These are phyloP conservation scores for Cinara cedri DNA, from an alignment of 2,888 invertebrate species.

Conservation along the genomic window DNA sequence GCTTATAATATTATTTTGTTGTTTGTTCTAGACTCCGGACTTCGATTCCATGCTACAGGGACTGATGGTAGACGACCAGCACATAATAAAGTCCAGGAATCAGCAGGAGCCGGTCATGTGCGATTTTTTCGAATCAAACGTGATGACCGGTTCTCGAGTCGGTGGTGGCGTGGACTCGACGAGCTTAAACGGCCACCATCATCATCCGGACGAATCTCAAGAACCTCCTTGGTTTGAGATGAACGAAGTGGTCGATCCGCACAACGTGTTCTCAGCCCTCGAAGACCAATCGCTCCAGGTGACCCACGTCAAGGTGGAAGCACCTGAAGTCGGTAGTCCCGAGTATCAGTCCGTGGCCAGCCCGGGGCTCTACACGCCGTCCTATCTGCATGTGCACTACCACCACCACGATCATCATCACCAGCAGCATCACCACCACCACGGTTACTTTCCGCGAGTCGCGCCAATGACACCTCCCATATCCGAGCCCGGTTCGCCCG, in stretches of 20 bases:
- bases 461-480: conserved; percentile 86
- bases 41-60: conserved; percentile 53
- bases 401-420: conserved; percentile 56
- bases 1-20: neutral
- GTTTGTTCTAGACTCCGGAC: conserved; percentile 26
- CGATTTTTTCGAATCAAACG: conserved; percentile 42
- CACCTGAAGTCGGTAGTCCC: conserved; percentile 44
- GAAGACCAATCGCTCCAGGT: conserved; percentile 49
- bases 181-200: conserved; percentile 13
- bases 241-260: conserved; percentile 47
- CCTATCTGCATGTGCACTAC: conserved; percentile 48
- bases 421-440: conserved; percentile 61
- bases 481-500: conserved; percentile 79
- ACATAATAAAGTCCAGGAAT: conserved; percentile 42
- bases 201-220: conserved; percentile 49
- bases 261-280: conserved; percentile 47
- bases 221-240: conserved; percentile 53
- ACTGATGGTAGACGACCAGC: conserved; percentile 49
- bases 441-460: conserved; percentile 65
- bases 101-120: conserved; percentile 48
- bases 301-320: conserved; percentile 51
- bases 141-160: neutral
- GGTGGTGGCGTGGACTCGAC: conserved; percentile 3
- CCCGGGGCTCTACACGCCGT: conserved; percentile 47
- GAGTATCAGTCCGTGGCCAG: conserved; percentile 52